These are phyloP conservation scores for Pampus argenteus DNA, from an alignment of 2,797 vertebrate species.

Conservation along the genomic window DNA sequence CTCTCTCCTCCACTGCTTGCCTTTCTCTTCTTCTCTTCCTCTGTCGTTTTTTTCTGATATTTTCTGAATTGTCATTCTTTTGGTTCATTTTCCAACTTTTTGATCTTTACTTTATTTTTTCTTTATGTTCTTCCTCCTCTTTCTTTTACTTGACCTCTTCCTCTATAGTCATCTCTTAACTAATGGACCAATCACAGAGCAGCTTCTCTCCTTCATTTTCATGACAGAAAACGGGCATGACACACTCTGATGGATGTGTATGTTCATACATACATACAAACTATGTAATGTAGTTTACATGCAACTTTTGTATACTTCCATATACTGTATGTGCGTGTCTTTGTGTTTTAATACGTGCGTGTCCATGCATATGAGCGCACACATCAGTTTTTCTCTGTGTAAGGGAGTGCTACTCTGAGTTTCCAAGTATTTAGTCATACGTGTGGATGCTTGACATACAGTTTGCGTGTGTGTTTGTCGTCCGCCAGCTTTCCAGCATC, in stretches of 20 bases:
- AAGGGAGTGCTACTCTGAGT: neutral
- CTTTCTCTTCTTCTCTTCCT: neutral
- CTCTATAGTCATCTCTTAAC: conserved; percentile 3
- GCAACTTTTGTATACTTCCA: no score
- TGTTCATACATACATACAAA: no score
- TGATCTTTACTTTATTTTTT: neutral
- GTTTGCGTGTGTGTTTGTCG: neutral
- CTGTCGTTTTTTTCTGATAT: neutral
- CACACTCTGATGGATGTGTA: no score
- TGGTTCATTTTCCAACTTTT: neutral
- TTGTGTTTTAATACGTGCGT: neutral
- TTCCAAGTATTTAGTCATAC: conserved; percentile 14
- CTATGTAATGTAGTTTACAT: no score
- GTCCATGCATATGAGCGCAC: neutral
- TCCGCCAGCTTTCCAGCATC: conserved; percentile 50
- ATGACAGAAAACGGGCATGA: no score
- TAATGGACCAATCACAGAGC: conserved; percentile 20
- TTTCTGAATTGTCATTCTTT: neutral
- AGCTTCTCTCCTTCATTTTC: neutral
- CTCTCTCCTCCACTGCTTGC: neutral
- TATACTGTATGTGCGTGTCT: neutral
- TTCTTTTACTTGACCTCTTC: neutral
- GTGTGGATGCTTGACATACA: neutral
- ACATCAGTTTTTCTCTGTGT: neutral
- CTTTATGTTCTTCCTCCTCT: neutral